phyloP scores from a whole-genome alignment of 2,888 invertebrate species.

The Lingula anatina region DNA sequence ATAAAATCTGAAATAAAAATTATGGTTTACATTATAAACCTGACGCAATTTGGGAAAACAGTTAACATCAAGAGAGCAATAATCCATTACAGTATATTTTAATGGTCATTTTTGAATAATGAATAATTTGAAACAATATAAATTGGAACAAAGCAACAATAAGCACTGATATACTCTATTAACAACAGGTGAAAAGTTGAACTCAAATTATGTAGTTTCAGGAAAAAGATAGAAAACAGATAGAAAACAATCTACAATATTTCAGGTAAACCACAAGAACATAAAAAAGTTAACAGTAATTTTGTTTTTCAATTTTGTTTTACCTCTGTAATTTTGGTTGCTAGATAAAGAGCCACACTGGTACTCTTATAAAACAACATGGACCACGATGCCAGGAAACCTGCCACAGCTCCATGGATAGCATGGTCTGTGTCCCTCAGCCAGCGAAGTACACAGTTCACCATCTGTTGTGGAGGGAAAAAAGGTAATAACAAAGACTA shows the following conservation, averaged over 20 bases:
- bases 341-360: constrained; percentile 73
- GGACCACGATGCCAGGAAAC: constrained; percentile 65
- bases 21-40: too few species aligned
- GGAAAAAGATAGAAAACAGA: too few species aligned
- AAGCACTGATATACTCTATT: background rate
- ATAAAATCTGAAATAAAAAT: constrained; percentile 62
- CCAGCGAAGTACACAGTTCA: constrained; percentile 66
- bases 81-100: background rate
- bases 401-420: constrained; percentile 65
- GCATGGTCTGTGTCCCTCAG: constrained; percentile 61
- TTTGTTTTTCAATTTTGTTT: constrained; percentile 7
- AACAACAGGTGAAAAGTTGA: background rate
- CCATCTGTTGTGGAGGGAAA: constrained; percentile 58
- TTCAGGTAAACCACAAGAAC: background rate
- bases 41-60: too few species aligned
- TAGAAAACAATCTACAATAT: background rate
- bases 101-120: background rate
- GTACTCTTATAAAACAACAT: constrained; percentile 72
- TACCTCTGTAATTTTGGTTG: constrained; percentile 80
- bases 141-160: background rate
- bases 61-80: too few species aligned
- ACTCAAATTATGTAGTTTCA: background rate
- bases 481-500: too few species aligned
- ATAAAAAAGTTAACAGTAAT: background rate
- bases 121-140: background rate